Evolutionary conservation across 2,797 vertebrate species (phyloP), one percentile per base, ranked within the genome.

Genomic region (Artibeus lituratus): DNA sequence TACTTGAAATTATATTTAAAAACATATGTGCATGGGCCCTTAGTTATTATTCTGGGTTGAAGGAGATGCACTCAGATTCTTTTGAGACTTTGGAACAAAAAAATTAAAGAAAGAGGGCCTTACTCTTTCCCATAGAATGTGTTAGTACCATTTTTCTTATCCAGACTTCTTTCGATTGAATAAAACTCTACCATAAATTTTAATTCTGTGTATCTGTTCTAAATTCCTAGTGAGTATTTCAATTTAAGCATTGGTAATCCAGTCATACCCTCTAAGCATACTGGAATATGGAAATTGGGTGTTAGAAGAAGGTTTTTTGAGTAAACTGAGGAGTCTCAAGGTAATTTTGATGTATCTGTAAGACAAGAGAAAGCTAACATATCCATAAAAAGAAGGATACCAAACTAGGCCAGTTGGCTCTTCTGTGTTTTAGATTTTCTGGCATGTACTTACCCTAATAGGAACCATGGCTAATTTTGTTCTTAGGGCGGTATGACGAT

Each of bases 141-240:
- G 18, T 87, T 94, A 84, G 74, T 89, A 62, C 49, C 42, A 62
- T 81, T 86, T 93, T 93, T 92, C 12, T 14, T 49, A 90, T n/a
- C 42, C 29, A 21, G 55, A 35, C 3, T 80, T 93, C 57, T 81
- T 95, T 65, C 39, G 26, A 18, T 77, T 80, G 86, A 22, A 47
- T 86, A 87, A 94, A 85, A 86, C 7, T 55, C 0, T 3, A 69
- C 37, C 37, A 35, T 84, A 49, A 35, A 78, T 73, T 87, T 92
- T 74, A 92, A 69, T 80, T 81, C n/a, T 89, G 5, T 90, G 5
- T 84, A 57, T 76, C 21, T 89, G 10, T 94, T 94, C 42, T 88
- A 44, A 94, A 88, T 32, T 65, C 32, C 21, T 44, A 76, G 0
- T 49, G 37, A 55, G 53, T 95, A 8, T 89, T 91, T 90, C 44